Evolutionary conservation across 2,113 vertebrate genomes (phyloP).

Genomic region (Hassar affinis): DNA sequence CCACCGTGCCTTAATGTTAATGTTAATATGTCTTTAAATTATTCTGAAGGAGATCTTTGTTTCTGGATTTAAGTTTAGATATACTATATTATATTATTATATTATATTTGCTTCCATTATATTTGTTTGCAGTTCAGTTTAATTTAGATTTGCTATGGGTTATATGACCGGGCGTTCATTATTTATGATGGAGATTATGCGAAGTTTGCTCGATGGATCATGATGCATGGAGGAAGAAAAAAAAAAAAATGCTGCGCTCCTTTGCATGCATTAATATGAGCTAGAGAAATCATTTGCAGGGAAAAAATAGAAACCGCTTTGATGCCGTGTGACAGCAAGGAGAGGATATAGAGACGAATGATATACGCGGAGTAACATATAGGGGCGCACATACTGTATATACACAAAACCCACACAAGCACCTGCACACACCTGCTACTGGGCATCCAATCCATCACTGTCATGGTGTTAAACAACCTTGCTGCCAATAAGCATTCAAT

Average conservation of each 20-base stretch:
- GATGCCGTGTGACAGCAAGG: no score
- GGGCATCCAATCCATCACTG: conserved; percentile 38
- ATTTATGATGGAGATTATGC: not conserved
- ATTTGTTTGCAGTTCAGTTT: not conserved
- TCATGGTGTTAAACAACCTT: conserved; percentile 41
- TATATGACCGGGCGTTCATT: not conserved
- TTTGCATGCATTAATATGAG: not conserved
- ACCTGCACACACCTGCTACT: not conserved
- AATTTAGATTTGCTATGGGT: not conserved
- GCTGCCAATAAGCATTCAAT: conserved; percentile 52
- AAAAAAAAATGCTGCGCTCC: not conserved
- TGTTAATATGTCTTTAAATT: not conserved
- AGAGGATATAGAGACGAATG: not conserved
- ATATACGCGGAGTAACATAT: not conserved
- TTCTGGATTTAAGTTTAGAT: not conserved
- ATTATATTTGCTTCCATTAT: not conserved
- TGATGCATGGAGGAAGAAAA: not conserved
- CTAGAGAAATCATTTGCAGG: not conserved
- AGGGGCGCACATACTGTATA: not conserved
- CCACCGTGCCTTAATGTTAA: no score
- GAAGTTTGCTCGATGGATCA: not conserved
- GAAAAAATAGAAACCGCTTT: no score
- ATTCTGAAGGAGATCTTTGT: not conserved
- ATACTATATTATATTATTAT: not conserved
- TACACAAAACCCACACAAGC: not conserved